Evolutionary conservation across 2,888 invertebrate genomes (phyloP).

Genomic region (Leptinotarsa rubiginosa): DNA sequence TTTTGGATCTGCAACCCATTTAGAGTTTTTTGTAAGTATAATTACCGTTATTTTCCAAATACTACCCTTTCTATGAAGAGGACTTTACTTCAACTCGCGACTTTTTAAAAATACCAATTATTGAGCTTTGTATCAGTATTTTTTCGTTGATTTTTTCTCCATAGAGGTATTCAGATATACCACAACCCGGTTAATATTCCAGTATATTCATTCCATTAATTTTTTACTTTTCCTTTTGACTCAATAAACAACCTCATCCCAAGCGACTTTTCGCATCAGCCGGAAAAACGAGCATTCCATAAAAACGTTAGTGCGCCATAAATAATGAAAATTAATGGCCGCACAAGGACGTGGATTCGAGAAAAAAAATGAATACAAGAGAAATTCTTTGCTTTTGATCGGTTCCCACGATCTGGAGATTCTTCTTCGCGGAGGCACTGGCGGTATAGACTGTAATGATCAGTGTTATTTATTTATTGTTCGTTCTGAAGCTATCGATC

Average conservation of each 20-base stretch:
- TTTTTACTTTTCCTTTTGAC: background rate
- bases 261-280: constrained; percentile 21
- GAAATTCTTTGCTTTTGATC: constrained; percentile 24
- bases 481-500: constrained; percentile 9
- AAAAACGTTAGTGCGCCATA: constrained; percentile 25
- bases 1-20: too few relatives aligned
- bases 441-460: constrained; percentile 10
- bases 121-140: too few relatives aligned
- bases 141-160: background rate
- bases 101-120: too few relatives aligned
- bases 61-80: too few relatives aligned
- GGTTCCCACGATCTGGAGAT: constrained; percentile 28
- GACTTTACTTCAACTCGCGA: too few relatives aligned
- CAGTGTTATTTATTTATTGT: constrained; percentile 20
- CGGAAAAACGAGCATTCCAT: constrained; percentile 23
- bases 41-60: too few relatives aligned
- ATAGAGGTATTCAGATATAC: background rate
- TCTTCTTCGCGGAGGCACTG: constrained; percentile 18
- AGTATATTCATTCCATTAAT: background rate
- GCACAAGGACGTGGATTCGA: constrained; percentile 17
- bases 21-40: too few relatives aligned
- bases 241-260: background rate
- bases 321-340: constrained; percentile 29
- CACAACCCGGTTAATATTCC: background rate
- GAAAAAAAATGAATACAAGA: constrained; percentile 19